These are phyloP conservation scores for Vollenhovia emeryi DNA, from an alignment of 1,140 invertebrate genomes.

Conservation along the genomic window DNA sequence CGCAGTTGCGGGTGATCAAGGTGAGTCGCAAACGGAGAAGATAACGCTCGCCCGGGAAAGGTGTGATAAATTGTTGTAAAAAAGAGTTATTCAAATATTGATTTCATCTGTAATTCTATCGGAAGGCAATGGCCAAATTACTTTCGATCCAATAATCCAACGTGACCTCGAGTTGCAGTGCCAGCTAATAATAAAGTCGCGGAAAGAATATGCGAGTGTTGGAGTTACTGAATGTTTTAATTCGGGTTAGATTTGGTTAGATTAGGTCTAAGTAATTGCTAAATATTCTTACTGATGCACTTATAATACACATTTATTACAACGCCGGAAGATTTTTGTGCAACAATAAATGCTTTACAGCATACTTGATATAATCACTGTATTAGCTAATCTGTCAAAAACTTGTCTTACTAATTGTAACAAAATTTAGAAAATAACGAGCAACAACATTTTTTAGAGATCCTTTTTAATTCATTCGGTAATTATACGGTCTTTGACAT, in stretches of 20 bases:
- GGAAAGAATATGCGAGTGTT: background rate
- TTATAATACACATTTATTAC: background rate
- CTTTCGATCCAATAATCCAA: background rate
- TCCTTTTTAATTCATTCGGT: background rate
- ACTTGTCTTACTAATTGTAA: background rate
- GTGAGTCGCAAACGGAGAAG: conserved; percentile 14
- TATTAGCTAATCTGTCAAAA: background rate
- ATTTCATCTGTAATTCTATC: background rate
- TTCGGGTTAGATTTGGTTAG: no score
- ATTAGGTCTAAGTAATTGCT: background rate
- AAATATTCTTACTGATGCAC: background rate
- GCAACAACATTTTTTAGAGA: background rate
- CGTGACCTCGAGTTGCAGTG: background rate
- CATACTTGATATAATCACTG: background rate
- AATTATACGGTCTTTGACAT: background rate
- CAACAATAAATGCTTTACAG: background rate
- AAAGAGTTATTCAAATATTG: background rate
- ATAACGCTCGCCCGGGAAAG: background rate
- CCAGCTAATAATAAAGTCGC: background rate
- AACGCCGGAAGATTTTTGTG: background rate
- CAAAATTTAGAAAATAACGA: background rate
- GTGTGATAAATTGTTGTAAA: background rate
- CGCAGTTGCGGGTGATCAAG: background rate
- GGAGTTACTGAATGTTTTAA: background rate
- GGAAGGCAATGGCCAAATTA: background rate